Evolutionary conservation across 2,113 vertebrate genomes (phyloP), one percentile per base, ranked within the genome.

Genomic region (Eleginops maclovinus): DNA sequence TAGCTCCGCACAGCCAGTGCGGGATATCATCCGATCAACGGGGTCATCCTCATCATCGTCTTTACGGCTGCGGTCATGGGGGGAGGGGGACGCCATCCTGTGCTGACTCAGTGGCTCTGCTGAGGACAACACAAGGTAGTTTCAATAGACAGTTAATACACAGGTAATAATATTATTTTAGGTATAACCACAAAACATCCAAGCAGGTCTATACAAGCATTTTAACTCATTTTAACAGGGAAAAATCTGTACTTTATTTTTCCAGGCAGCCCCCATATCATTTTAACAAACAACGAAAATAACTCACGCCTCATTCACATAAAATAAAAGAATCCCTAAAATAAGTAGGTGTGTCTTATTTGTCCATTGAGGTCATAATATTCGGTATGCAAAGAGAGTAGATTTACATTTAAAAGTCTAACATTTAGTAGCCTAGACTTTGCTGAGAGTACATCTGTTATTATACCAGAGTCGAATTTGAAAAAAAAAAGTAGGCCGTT

Each of bases 1-100:
- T 41, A 94, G 94, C 17, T 91, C 84, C 2, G 93, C 89, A 41
- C 98, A 99, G 54, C 98, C 97, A 0, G 96, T 97, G 41, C 93
- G 94, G 0, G 91, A 87, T 72, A 99, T 96, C 94, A 96, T 93
- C 73, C 82, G 91, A 0, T 99, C 98, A 67, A 99, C 79, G 0
- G 96, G 97, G 68, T 99, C 98, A 5, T 95, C 96, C 14, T 89
- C 94, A 0, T 88, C 66, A 0, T 70, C 94, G 7, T 90, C 92
- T 12, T 86, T 86, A 19, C 58, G 89, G 67, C 68, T 93, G 92
- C 96, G 93, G 77, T 87, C 71, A 46, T 99, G 98, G 1, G 96
- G 92, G 0, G 93, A 89, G 3, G 93, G 81, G 6, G 91, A 77
- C 0, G 95, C 83, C 98, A 98, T 99, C 47, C 47, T 63, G 44